phyloP scores from a whole-genome alignment of 2,888 invertebrate species.

The Hydriomena furcata region DNA sequence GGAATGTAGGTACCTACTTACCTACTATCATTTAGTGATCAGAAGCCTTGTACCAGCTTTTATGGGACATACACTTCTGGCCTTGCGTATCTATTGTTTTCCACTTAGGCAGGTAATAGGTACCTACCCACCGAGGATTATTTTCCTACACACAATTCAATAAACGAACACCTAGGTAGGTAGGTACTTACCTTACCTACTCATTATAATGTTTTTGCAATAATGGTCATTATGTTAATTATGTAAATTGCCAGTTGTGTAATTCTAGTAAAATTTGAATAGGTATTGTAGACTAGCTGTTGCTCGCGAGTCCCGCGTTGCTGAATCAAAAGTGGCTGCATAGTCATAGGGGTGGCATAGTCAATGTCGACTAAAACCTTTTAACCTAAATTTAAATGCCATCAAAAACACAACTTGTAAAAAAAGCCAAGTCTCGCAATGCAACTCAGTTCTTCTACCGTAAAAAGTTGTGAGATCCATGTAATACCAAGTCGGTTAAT shows the following conservation, averaged over 20 bases:
- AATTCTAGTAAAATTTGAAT: neutral
- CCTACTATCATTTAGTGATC: neutral
- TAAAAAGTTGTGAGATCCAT: too few species aligned
- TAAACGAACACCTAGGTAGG: neutral
- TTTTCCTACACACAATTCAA: conserved; percentile 1
- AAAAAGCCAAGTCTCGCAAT: too few species aligned
- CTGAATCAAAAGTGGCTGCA: too few species aligned
- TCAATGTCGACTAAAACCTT: too few species aligned
- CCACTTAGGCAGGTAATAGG: too few species aligned
- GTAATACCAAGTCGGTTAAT: too few species aligned
- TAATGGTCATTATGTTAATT: neutral
- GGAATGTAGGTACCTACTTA: neutral
- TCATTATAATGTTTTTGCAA: neutral
- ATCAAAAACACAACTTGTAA: too few species aligned
- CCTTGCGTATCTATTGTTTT: conserved; percentile 31
- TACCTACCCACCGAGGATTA: conserved; percentile 4
- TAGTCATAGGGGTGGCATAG: too few species aligned
- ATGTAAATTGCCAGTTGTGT: neutral
- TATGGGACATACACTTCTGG: conserved; percentile 38
- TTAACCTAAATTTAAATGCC: too few species aligned
- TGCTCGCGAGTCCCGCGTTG: too few species aligned
- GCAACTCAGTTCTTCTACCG: too few species aligned
- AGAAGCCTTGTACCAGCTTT: conserved; percentile 27
- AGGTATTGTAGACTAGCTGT: too few species aligned
- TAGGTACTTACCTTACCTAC: neutral